Percentiles rank a stretch among this genome's conserved stretches.
Conservation (phyloP, 2,888 invertebrate species). For the Oeneis ivallda region DNA sequence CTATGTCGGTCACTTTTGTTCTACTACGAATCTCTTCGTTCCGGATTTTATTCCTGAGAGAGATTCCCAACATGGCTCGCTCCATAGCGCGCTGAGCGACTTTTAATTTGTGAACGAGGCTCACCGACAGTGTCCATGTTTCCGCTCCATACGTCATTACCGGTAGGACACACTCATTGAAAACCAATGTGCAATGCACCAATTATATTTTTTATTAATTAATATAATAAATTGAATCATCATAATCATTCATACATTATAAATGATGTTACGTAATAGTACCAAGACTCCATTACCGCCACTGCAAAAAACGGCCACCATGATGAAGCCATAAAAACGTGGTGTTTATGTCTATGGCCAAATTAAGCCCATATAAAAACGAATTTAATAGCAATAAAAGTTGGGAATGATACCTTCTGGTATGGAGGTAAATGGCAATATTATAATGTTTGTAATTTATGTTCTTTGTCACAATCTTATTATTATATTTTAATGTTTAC, state of each 20-base stretch:
- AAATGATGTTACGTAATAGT: conserved; percentile 1
- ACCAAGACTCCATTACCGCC: background rate
- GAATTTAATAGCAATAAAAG: conserved; percentile 13
- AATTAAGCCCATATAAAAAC: conserved; percentile 23
- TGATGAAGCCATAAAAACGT: conserved; percentile 2
- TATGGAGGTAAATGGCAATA: background rate
- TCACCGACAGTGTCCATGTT: no score
- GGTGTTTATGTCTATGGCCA: conserved; percentile 17
- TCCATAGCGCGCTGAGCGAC: no score
- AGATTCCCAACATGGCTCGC: no score
- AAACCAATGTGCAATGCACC: no score
- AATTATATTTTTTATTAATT: no score
- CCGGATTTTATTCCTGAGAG: no score
- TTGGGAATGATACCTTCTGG: conserved; percentile 17
- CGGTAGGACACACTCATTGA: no score
- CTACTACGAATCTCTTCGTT: no score
- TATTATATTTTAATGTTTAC: background rate
- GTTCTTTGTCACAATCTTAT: background rate
- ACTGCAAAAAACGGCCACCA: conserved; percentile 4
- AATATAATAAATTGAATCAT: no score
- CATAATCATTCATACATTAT: background rate
- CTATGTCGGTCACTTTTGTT: no score
- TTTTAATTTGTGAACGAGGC: no score
- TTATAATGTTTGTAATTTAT: background rate
- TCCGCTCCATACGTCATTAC: no score